Conservation (phyloP, 2,888 invertebrate species). For the Rugalucina vietnamica region DNA sequence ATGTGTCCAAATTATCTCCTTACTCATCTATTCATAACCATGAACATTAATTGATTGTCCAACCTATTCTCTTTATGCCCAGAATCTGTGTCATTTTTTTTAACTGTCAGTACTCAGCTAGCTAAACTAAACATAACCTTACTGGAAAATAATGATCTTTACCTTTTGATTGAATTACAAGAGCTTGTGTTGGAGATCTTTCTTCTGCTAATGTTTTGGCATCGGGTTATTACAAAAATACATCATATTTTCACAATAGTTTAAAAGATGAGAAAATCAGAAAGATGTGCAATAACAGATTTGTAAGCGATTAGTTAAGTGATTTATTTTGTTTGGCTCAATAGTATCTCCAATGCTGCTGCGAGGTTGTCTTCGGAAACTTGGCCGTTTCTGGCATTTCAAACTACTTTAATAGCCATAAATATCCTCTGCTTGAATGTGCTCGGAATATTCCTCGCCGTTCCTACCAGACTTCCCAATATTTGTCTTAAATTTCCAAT, state of each 20-base stretch:
- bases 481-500: not conserved
- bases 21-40: too few species aligned
- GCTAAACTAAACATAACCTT: not conserved
- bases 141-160: not conserved
- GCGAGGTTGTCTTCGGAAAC: not conserved
- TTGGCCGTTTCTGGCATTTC: not conserved
- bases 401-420: slow-evolving; percentile 3
- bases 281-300: not conserved
- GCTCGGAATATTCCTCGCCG: not conserved
- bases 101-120: too few species aligned
- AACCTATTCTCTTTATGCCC: too few species aligned
- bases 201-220: not conserved
- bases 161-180: not conserved
- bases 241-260: slow-evolving; percentile 10
- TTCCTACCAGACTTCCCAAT: not conserved
- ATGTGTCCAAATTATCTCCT: too few species aligned
- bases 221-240: not conserved
- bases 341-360: not conserved
- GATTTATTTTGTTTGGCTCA: not conserved
- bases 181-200: not conserved
- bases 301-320: not conserved
- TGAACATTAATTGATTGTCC: too few species aligned
- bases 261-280: not conserved
- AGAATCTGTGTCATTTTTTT: too few species aligned
- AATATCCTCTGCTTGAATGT: not conserved